Percentiles rank a stretch among this genome's conserved stretches.
Conservation (phyloP, 2,888 invertebrate species). For the Mimas tiliae region DNA sequence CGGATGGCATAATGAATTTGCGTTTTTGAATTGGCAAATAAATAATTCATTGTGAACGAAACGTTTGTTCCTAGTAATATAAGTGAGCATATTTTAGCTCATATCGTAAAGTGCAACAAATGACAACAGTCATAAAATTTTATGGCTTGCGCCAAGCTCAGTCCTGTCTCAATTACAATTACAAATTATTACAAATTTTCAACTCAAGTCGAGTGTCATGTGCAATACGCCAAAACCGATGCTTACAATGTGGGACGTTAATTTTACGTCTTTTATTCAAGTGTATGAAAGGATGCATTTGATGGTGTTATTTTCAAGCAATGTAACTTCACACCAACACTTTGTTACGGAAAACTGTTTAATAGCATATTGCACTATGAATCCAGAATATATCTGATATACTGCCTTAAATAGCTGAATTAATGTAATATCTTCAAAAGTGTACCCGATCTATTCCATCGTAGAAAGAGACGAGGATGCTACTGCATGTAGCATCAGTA, state of each 20-base stretch:
- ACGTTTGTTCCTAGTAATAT: slow-evolving; percentile 67
- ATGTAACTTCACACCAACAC: slow-evolving; percentile 11
- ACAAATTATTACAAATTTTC: slow-evolving; percentile 81
- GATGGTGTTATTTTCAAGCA: slow-evolving; percentile 13
- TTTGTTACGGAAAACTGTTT: slow-evolving; percentile 10
- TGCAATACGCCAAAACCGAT: slow-evolving; percentile 57
- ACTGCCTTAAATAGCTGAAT: not conserved
- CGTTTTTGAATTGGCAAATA: slow-evolving; percentile 70
- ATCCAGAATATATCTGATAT: not conserved
- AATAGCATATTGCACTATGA: not conserved
- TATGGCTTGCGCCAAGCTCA: slow-evolving; percentile 65
- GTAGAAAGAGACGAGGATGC: too few species aligned
- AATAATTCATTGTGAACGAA: slow-evolving; percentile 76
- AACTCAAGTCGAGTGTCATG: slow-evolving; percentile 58
- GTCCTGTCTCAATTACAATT: slow-evolving; percentile 80
- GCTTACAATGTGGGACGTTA: slow-evolving; percentile 57
- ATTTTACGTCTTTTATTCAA: slow-evolving; percentile 42
- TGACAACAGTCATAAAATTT: slow-evolving; percentile 80
- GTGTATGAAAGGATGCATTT: slow-evolving; percentile 26
- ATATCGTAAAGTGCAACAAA: slow-evolving; percentile 77
- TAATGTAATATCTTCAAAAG: slow-evolving; percentile 1
- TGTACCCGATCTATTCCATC: too few species aligned
- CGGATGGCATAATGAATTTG: slow-evolving; percentile 65
- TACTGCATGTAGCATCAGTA: too few species aligned
- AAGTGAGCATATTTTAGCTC: slow-evolving; percentile 74